phyloP scores from a whole-genome alignment of 2,888 invertebrate species.

The Rhynchonema sp. region DNA sequence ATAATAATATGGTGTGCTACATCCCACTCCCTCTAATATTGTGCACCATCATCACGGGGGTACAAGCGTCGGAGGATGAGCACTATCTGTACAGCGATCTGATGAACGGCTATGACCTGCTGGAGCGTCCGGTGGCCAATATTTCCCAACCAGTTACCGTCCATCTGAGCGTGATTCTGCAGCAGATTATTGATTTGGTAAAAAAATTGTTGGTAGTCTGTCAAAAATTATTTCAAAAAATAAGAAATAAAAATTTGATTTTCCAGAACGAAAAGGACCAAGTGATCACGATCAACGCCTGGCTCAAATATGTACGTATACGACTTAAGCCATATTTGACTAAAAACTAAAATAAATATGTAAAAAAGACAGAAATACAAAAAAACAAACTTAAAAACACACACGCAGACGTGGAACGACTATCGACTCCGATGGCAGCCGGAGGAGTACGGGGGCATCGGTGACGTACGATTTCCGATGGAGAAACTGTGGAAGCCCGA shows the following conservation, averaged over 20 bases:
- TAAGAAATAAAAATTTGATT: too few species aligned
- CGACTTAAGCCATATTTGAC: neutral
- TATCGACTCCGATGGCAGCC: slow-evolving; percentile 90
- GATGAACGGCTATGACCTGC: neutral
- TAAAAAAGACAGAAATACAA: too few species aligned
- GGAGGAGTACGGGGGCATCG: slow-evolving; percentile 77
- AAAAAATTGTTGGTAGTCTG: neutral
- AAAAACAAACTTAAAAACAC: too few species aligned
- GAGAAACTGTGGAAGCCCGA: slow-evolving; percentile 92
- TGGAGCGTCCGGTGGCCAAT: neutral
- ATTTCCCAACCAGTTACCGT: neutral
- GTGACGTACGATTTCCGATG: slow-evolving; percentile 78
- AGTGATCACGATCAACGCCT: neutral
- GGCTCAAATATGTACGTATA: neutral
- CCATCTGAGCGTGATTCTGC: neutral
- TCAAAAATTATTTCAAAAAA: neutral
- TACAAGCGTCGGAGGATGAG: neutral
- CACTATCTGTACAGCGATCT: neutral
- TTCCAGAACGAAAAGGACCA: slow-evolving; percentile 3
- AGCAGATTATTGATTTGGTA: neutral
- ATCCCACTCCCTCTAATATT: too few species aligned
- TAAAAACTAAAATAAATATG: too few species aligned
- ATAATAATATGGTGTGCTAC: too few species aligned
- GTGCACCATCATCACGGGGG: too few species aligned
- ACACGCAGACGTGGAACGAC: slow-evolving; percentile 82